A percentile compares a stretch with the other conserved stretches of the same genome.
phyloP scores from a whole-genome alignment of 1,140 invertebrate genomes.

The Cylas formicarius region DNA sequence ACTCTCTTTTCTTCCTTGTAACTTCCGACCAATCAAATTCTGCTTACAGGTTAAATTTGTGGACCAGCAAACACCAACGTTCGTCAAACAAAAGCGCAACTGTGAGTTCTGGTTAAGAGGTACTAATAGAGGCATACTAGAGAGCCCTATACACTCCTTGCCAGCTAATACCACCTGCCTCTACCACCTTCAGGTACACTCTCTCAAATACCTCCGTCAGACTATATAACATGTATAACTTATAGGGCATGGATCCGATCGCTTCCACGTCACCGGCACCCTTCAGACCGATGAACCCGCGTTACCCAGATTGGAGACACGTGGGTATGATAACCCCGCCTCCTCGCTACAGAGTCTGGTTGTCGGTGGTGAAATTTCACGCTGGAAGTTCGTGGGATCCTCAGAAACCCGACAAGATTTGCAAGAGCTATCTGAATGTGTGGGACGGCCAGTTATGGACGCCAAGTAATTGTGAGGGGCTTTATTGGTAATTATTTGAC shows the following conservation, averaged over 20 bases:
- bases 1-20: not conserved
- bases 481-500: constrained; percentile 64
- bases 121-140: constrained; percentile 65
- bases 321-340: constrained; percentile 49
- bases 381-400: constrained; percentile 51
- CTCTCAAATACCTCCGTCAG: not conserved
- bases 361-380: constrained; percentile 81
- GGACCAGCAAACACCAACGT: constrained; percentile 68
- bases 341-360: constrained; percentile 72
- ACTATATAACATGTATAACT: constrained; percentile 7
- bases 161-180: constrained; percentile 80
- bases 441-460: constrained; percentile 76
- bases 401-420: constrained; percentile 59
- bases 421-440: constrained; percentile 69
- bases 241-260: constrained; percentile 47
- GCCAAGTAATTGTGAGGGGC: constrained; percentile 67
- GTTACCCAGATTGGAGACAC: constrained; percentile 55
- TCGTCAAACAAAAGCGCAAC: constrained; percentile 69
- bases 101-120: constrained; percentile 83
- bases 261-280: constrained; percentile 50
- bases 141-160: constrained; percentile 73
- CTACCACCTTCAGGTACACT: constrained; percentile 63
- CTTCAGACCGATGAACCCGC: constrained; percentile 50
- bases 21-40: constrained; percentile 3
- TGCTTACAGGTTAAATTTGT: constrained; percentile 66